Evolutionary conservation across 2,113 vertebrate species (phyloP), one percentile per base, ranked within the genome.

Genomic region (Cyprinodon tularosa): DNA sequence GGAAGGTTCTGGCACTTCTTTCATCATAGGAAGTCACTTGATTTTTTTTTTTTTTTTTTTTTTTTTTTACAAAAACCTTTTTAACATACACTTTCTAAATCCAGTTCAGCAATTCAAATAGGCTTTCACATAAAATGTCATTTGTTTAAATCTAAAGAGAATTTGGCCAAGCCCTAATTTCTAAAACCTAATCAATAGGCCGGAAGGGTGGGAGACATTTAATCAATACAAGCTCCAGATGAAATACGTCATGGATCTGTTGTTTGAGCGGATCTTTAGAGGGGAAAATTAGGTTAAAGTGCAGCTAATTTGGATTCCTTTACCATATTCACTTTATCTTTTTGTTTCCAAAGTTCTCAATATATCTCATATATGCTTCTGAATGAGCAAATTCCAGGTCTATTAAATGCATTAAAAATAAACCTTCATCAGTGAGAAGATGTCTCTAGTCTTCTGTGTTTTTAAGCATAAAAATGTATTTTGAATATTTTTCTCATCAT

Each of bases 201-300:
- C 53, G 61, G 59, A 42, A 71, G 53, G 47, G 62, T 11, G 59
- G 57, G 39, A 48, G 76, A 68, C 66, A 53, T 15, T 12, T 76
- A 69, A 84, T 89, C 89, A 74, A 86, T 90, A 66, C 40, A 44
- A 64, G 65, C 60, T 73, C 50, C 47, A 62, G 69, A 80, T 73
- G 59, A 83, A 85, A 20, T 86, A 69, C 44, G 11, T 84, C 87
- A 86, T 69, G 45, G 71, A 74, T 79, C 69, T 70, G 59, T 73
- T 84, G 75, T 84, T 73, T 77, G 73, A 69, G 83, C 4, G 1
- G 62, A 84, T 83, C 47, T 57, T 71, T 10, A 29, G 70, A 40
- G 60, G 70, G 68, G 66, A 45, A 77, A 85, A 88, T 84, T 50
- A 63, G 69, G 59, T 75, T 75, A 62, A 57, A 75, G 47, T 86